A percentile compares a stretch with the other conserved stretches of the same genome.
Evolutionary conservation across 2,888 invertebrate species (phyloP).

Genomic region (Aleiodes testaceus): DNA sequence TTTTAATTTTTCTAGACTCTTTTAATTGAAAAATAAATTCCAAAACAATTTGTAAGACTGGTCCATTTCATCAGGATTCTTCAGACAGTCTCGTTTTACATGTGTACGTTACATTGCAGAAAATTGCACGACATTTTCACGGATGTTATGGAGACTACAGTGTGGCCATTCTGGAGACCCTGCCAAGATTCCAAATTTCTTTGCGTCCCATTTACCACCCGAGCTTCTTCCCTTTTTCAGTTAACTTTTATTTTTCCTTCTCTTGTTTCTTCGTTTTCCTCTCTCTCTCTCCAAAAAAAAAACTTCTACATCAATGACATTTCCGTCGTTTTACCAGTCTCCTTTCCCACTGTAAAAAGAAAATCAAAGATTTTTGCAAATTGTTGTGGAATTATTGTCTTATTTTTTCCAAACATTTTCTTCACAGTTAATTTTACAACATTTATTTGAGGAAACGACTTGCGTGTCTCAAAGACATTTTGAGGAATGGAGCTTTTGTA

Average conservation of each 20-base stretch:
- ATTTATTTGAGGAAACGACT: slow-evolving; percentile 27
- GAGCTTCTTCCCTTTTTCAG: slow-evolving; percentile 27
- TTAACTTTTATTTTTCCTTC: slow-evolving; percentile 23
- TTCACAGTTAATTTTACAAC: slow-evolving; percentile 24
- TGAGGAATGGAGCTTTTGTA: slow-evolving; percentile 27
- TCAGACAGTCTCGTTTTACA: background rate
- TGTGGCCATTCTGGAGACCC: slow-evolving; percentile 44
- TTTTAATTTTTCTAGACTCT: too few relatives aligned
- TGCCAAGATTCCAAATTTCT: slow-evolving; percentile 53
- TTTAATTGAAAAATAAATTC: too few relatives aligned
- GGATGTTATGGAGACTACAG: slow-evolving; percentile 51
- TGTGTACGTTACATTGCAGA: slow-evolving; percentile 44
- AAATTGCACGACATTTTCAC: slow-evolving; percentile 54
- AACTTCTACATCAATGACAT: slow-evolving; percentile 20
- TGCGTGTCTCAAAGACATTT: slow-evolving; percentile 44
- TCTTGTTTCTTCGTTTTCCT: slow-evolving; percentile 4
- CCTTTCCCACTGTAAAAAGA: slow-evolving; percentile 29
- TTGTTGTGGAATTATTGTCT: background rate
- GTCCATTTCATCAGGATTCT: too few relatives aligned
- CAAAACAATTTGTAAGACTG: too few relatives aligned
- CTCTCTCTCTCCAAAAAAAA: too few relatives aligned
- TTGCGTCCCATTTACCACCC: slow-evolving; percentile 54
- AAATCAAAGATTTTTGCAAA: slow-evolving; percentile 30
- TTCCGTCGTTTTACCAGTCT: slow-evolving; percentile 31
- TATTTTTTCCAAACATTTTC: slow-evolving; percentile 27